Conservation (phyloP, 2,888 invertebrate species). For the Polyommatus icarus region DNA sequence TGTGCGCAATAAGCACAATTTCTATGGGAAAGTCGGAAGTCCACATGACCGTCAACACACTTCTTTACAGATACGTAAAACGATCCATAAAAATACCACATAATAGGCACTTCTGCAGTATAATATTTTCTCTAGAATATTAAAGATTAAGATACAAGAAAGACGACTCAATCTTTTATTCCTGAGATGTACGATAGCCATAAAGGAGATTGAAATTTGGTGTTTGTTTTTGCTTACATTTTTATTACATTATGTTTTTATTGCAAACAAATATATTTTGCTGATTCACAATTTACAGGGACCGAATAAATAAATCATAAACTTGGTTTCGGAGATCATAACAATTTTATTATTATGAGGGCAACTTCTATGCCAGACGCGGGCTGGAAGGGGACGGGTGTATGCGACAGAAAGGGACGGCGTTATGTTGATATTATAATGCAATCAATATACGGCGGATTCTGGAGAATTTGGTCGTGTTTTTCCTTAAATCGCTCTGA, state of each 20-base stretch:
- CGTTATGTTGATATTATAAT: constrained; percentile 34
- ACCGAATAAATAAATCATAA: constrained; percentile 70
- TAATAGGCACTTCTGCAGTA: not conserved
- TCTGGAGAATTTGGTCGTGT: constrained; percentile 12
- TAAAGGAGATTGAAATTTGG: constrained; percentile 30
- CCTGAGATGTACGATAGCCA: not conserved
- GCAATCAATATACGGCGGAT: constrained; percentile 26
- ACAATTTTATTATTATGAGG: constrained; percentile 67
- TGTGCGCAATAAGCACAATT: too few relatives aligned
- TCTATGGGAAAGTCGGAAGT: too few relatives aligned
- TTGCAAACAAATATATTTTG: constrained; percentile 45
- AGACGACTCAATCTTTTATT: not conserved
- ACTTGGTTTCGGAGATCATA: constrained; percentile 62
- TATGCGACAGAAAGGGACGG: constrained; percentile 37
- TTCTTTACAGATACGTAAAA: not conserved
- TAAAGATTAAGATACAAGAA: not conserved
- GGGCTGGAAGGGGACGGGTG: constrained; percentile 46
- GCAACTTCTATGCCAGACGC: constrained; percentile 50
- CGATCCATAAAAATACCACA: not conserved
- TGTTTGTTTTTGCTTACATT: constrained; percentile 40
- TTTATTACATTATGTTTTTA: constrained; percentile 45
- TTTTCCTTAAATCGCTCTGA: constrained; percentile 18
- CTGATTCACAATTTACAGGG: constrained; percentile 54
- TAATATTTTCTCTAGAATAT: not conserved
- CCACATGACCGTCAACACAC: not conserved